phyloP scores from a whole-genome alignment of 2,113 vertebrate genomes.

The Nipponia nippon region DNA sequence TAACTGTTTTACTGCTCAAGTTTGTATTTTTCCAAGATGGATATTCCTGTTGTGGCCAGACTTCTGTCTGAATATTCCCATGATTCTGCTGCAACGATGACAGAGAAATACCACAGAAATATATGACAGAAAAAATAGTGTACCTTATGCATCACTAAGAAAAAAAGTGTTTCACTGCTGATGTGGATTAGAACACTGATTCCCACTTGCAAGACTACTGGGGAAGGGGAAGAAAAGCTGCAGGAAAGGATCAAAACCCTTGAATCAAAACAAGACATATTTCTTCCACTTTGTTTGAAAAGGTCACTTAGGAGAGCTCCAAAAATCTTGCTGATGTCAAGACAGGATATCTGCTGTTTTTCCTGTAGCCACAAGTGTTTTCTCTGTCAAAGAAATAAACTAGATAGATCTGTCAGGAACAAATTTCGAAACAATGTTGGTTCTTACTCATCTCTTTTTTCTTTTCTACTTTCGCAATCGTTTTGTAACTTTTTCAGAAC shows the following conservation, averaged over 20 bases:
- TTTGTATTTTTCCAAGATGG: neutral
- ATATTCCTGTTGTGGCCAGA: neutral
- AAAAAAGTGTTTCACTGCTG: neutral
- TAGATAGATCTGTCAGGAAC: neutral
- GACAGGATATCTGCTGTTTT: neutral
- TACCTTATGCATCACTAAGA: neutral
- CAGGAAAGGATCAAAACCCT: neutral
- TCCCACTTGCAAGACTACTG: neutral
- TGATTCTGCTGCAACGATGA: neutral
- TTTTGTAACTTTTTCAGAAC: neutral
- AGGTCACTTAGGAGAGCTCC: neutral
- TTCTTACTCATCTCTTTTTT: neutral
- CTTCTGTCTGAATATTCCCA: neutral
- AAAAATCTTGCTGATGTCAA: neutral
- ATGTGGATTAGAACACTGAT: neutral
- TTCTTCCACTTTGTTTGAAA: neutral
- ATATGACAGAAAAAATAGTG: neutral
- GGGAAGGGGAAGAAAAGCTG: neutral
- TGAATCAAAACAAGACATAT: neutral
- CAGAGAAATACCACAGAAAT: no score
- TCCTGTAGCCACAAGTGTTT: neutral
- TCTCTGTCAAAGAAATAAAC: neutral
- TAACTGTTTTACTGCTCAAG: neutral
- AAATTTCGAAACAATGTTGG: neutral
- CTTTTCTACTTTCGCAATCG: neutral